Evolutionary conservation across 2,113 vertebrate genomes (phyloP).

Genomic region (Macrotis lagotis): DNA sequence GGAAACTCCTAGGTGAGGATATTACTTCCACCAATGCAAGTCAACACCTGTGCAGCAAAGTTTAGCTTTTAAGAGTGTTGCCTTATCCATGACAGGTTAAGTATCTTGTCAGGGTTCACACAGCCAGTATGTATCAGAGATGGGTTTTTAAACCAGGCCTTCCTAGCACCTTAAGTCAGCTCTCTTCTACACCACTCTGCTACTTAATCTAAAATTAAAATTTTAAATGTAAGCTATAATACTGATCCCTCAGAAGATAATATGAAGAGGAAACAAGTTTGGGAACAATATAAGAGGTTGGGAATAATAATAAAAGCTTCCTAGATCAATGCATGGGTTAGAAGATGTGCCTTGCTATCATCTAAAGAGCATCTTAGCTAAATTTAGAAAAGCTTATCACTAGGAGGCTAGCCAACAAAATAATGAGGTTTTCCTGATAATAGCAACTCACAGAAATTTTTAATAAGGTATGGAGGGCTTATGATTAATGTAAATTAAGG

Average conservation of each 20-base stretch:
- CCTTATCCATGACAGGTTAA: neutral
- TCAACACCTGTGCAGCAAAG: neutral
- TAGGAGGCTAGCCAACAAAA: neutral
- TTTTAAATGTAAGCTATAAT: conserved; percentile 20
- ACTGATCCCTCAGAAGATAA: neutral
- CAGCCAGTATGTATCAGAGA: neutral
- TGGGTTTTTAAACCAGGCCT: neutral
- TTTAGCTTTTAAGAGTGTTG: neutral
- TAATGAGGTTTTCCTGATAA: neutral
- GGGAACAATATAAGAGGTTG: neutral
- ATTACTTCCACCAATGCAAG: neutral
- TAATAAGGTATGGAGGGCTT: neutral
- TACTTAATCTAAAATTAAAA: conserved; percentile 6
- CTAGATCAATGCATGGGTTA: neutral
- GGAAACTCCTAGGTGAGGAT: neutral
- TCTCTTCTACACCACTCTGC: neutral
- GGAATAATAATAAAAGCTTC: neutral
- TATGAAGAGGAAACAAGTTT: too few species aligned
- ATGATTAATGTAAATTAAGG: neutral
- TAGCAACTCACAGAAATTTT: neutral
- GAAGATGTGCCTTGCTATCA: neutral
- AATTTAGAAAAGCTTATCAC: neutral
- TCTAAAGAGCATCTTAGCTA: neutral
- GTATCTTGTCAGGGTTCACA: neutral
- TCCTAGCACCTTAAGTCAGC: neutral